Evolutionary conservation across 1,140 invertebrate species (phyloP), one percentile per base, ranked within the genome.

Genomic region (Spodoptera litura): DNA sequence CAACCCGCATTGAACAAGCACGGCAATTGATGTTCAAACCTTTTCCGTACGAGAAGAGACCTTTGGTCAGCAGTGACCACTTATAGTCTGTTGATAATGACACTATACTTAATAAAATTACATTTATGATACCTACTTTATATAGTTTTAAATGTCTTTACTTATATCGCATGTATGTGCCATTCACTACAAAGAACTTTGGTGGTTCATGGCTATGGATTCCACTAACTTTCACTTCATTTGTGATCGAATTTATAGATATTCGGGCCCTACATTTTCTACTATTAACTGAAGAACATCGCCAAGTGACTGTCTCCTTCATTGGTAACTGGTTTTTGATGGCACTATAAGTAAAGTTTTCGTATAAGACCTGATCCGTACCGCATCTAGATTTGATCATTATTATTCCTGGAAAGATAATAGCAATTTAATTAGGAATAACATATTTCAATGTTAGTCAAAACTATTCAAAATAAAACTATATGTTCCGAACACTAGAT

Each of bases 241-340:
- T 52, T 9, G 11, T 78, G 2, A 44, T n/a, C 13, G 35, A 20
- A 27, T 27, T 20, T 4, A 78, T 9, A 9, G 59, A n/a, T 13
- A 78, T 2, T 20, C 56, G 44, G 5, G 44, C 68, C 38, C 15
- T 62, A 51, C 77, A 78, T 3, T 13, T 72, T 12, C 38, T 31
- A n/a, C 51, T 72, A 27, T 35, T 72, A 25, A 58, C 61, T 20
- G 77, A 78, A 2, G 49, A 52, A 20, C 77, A 78, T 12, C 77
- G 68, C 77, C 77, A 78, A 20, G 49, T 20, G 8, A 13, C n/a
- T 2, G 44, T 62, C 13, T 31, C 56, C n/a, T 61, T 62, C 5
- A 49, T 35, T 11, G 20, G 20, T 6, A 8, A 72, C 44, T 52
- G 0, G 9, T 53, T 59, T 58, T 31, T 9, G 13, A 25, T 15